Evolutionary conservation across 1,140 invertebrate species (phyloP), one percentile per base, ranked within the genome.

Genomic region (Charaxes varanes): DNA sequence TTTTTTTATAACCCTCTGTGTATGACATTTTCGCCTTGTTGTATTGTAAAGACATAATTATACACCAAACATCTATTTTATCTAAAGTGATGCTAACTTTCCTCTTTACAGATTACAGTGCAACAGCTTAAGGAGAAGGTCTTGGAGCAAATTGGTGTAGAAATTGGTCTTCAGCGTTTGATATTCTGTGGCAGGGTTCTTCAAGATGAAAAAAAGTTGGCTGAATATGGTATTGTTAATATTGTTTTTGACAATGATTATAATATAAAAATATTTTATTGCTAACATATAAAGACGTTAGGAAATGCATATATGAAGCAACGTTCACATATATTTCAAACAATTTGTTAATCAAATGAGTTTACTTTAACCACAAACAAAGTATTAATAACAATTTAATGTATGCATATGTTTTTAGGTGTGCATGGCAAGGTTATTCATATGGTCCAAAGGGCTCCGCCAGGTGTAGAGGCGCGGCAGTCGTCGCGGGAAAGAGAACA

Each of bases 131-230:
- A 98, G 85, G 90, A 94, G 55, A 87, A 90, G 54, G 96, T 97
- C 56, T 88, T 90, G 6, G 88, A 90, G 32, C 87, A 89, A 24
- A 89, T 95, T 16, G 89, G 88, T 37, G 92, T 97, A 52, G 81
- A 92, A 17, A 90, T 90, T 14, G 91, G 94, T 38, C 89, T 91
- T 11, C 95, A 97, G 67, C 87, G 96, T 44, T 87, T 98, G 14
- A 98, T 98, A 49, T 97, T 95, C 79, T 96, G 94, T 83, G 96
- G 96, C 6, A 85, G 94, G 74, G 94, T 98, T 36, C 83, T 98
- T 26, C 91, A 93, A 62, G 94, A 98, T 89, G 94, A 94, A n/a
- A 93, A 93, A 54, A 92, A 91, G 70, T 83, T 98, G 14, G 88
- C 87, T 57, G 94, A 97, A 68, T 95, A 94, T 87, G 93, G 95